Percentiles rank a stretch among this genome's conserved stretches.
These are phyloP conservation scores for Ormyrus labotus DNA, from an alignment of 2,888 invertebrate species.

Conservation along the genomic window DNA sequence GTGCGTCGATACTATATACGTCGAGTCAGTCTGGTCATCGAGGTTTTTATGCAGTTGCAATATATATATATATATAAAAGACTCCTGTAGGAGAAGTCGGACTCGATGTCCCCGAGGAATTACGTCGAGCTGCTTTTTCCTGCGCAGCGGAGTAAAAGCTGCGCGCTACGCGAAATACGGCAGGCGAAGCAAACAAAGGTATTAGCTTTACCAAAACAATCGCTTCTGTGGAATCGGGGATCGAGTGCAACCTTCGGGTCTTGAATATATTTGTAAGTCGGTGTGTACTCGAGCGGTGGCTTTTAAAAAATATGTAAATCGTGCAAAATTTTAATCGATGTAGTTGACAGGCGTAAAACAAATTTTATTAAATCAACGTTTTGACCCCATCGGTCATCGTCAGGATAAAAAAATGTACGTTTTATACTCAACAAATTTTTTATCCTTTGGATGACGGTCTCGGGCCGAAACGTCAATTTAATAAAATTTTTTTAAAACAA, in stretches of 20 bases:
- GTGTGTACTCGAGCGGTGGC: not conserved
- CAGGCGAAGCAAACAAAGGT: constrained; percentile 37
- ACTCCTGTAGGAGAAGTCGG: not conserved
- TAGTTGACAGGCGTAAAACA: no score
- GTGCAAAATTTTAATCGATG: no score
- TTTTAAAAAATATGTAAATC: no score
- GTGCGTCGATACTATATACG: no score
- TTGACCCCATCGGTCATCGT: no score
- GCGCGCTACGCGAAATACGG: not conserved
- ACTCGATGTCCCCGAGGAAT: no score
- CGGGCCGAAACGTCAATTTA: no score
- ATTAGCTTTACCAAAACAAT: constrained; percentile 23
- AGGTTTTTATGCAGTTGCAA: constrained; percentile 55
- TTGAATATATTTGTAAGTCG: not conserved
- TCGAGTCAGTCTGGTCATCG: not conserved
- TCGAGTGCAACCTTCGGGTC: not conserved
- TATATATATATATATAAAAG: constrained; percentile 51
- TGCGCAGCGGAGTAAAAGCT: not conserved
- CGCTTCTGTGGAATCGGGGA: constrained; percentile 7
- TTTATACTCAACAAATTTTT: no score
- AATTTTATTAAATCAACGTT: no score
- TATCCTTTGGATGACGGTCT: no score
- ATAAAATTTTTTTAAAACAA: no score
- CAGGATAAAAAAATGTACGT: no score
- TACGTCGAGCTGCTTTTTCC: not conserved